A percentile compares a stretch with the other conserved stretches of the same genome.
Evolutionary conservation across 1,140 invertebrate genomes (phyloP).

Genomic region (Listronotus bonariensis): DNA sequence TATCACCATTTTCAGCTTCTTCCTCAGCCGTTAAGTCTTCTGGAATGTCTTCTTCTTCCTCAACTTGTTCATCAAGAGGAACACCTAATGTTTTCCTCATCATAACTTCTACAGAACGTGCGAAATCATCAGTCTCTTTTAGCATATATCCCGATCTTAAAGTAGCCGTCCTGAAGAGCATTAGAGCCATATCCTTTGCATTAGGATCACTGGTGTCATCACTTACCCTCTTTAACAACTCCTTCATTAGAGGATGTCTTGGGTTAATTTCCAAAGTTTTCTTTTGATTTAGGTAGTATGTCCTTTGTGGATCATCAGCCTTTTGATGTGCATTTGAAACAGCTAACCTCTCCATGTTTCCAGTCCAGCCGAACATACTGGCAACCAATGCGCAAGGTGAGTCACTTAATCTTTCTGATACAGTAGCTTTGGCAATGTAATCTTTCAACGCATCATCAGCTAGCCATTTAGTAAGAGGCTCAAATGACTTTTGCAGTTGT

Average conservation of each 20-base stretch:
- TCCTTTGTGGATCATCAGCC: slow-evolving; percentile 87
- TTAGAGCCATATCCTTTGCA: slow-evolving; percentile 85
- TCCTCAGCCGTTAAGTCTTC: slow-evolving; percentile 56
- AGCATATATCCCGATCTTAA: slow-evolving; percentile 88
- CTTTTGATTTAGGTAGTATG: slow-evolving; percentile 94
- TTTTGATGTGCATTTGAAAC: slow-evolving; percentile 97
- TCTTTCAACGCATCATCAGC: slow-evolving; percentile 85
- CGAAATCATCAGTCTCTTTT: slow-evolving; percentile 84
- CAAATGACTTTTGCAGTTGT: slow-evolving; percentile 78
- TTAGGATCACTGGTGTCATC: slow-evolving; percentile 77
- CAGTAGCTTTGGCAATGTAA: slow-evolving; percentile 78
- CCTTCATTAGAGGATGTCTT: slow-evolving; percentile 92
- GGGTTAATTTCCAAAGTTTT: slow-evolving; percentile 98
- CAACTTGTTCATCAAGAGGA: slow-evolving; percentile 71
- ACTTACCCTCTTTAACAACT: slow-evolving; percentile 83
- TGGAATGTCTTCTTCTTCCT: slow-evolving; percentile 61
- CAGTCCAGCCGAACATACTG: slow-evolving; percentile 96
- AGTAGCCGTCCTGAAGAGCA: slow-evolving; percentile 94
- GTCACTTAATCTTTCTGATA: slow-evolving; percentile 88
- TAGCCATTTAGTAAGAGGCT: slow-evolving; percentile 92
- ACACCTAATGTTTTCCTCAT: slow-evolving; percentile 84
- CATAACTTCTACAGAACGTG: slow-evolving; percentile 84
- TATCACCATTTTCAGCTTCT: slow-evolving; percentile 51
- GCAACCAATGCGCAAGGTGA: slow-evolving; percentile 98
- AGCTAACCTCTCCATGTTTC: slow-evolving; percentile 98